Evolutionary conservation across 1,140 invertebrate species (phyloP).

Genomic region (Nixonia krombeini): DNA sequence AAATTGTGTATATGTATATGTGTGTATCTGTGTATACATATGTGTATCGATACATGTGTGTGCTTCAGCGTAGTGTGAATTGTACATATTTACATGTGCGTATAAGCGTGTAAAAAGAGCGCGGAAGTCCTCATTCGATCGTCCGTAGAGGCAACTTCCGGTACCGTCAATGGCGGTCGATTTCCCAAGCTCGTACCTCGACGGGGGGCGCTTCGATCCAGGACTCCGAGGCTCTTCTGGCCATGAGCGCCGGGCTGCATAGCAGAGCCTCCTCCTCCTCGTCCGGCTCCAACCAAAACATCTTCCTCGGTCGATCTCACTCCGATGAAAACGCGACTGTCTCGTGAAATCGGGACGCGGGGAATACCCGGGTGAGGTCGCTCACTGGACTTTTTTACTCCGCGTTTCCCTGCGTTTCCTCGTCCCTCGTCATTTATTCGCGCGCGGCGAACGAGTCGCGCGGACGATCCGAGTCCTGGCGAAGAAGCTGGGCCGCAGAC

Average conservation of each 20-base stretch:
- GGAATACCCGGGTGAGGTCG: too few species aligned
- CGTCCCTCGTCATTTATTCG: conserved; percentile 26
- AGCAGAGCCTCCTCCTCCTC: conserved; percentile 87
- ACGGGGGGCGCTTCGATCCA: conserved; percentile 88
- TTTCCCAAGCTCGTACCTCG: conserved; percentile 75
- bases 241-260: conserved; percentile 87
- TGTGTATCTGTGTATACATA: too few species aligned
- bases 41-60: too few species aligned
- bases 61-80: too few species aligned
- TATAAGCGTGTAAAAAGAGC: too few species aligned
- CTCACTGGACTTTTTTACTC: too few species aligned
- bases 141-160: background rate
- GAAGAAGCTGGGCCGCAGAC: conserved; percentile 59
- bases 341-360: background rate
- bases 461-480: conserved; percentile 43
- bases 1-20: too few species aligned
- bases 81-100: too few species aligned
- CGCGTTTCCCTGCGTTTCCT: too few species aligned
- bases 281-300: conserved; percentile 81
- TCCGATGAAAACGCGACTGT: too few species aligned
- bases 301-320: too few species aligned
- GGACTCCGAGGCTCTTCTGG: conserved; percentile 85
- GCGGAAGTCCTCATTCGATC: background rate
- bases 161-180: background rate
- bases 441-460: background rate